phyloP scores from a whole-genome alignment of 2,888 invertebrate species.

The Parnassius apollo region DNA sequence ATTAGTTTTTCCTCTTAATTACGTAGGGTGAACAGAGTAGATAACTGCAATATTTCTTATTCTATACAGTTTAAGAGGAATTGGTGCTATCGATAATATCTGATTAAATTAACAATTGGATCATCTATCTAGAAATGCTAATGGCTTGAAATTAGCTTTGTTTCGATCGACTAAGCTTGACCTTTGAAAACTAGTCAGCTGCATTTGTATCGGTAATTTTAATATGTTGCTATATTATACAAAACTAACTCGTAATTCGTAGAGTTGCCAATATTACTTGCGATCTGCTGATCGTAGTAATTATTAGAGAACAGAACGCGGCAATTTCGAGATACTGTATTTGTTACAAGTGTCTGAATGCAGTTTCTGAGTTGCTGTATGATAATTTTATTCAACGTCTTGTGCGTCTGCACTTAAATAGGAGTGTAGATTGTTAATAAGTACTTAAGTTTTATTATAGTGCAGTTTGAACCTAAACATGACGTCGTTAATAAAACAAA shows the following conservation, averaged over 20 bases:
- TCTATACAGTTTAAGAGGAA: neutral
- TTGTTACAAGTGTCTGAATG: too few relatives aligned
- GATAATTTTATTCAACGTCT: too few relatives aligned
- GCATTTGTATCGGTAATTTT: too few relatives aligned
- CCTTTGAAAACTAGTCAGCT: neutral
- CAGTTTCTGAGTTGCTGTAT: too few relatives aligned
- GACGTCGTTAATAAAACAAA: too few relatives aligned
- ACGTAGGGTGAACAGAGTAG: slow-evolving; percentile 1
- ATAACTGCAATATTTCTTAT: neutral
- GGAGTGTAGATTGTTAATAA: too few relatives aligned
- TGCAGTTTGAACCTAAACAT: too few relatives aligned
- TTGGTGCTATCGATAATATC: slow-evolving; percentile 1
- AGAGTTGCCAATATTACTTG: neutral
- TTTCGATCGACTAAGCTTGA: neutral
- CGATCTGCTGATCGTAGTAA: neutral
- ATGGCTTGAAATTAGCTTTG: neutral
- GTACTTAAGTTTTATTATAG: too few relatives aligned
- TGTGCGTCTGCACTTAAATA: too few relatives aligned
- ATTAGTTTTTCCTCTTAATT: slow-evolving; percentile 13
- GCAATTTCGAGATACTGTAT: neutral
- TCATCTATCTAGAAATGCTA: neutral
- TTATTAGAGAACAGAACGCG: neutral
- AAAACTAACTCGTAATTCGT: too few relatives aligned
- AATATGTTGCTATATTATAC: too few relatives aligned
- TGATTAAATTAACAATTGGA: slow-evolving; percentile 13